Conservation (phyloP, 2,113 vertebrate species). For the Choloepus hoffmanni region DNA sequence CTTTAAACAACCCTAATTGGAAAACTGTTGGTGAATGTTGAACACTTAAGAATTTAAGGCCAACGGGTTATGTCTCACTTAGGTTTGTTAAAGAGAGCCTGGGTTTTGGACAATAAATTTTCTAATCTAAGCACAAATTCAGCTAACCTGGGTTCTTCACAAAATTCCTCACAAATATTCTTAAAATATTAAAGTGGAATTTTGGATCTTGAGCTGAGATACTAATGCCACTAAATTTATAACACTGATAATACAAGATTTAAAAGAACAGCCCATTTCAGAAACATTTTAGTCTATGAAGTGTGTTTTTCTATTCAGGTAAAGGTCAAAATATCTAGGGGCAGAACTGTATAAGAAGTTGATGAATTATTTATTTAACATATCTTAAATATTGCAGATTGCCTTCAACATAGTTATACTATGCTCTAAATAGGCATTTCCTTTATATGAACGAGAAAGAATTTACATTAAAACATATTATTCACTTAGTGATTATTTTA, state of each 20-base stretch:
- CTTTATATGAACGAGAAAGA: constrained; percentile 65
- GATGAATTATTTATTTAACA: constrained; percentile 19
- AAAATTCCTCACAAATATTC: not conserved
- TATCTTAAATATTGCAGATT: not conserved
- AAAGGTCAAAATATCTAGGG: not conserved
- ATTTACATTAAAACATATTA: constrained; percentile 80
- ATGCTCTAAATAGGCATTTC: not conserved
- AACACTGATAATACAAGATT: not conserved
- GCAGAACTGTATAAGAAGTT: not conserved
- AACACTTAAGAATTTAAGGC: not conserved
- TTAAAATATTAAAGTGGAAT: not conserved
- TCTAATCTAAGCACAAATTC: constrained; percentile 7
- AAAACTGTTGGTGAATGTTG: not conserved
- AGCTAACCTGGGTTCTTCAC: not conserved
- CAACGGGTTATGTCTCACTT: not conserved
- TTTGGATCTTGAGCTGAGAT: not conserved
- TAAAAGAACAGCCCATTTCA: not conserved
- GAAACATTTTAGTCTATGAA: constrained; percentile 37
- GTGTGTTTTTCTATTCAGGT: not conserved
- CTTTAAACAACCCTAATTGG: not conserved
- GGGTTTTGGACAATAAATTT: not conserved
- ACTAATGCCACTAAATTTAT: not conserved
- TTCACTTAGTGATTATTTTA: constrained; percentile 88
- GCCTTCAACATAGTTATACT: not conserved
- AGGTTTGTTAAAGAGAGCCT: not conserved